Base-by-base conservation (phyloP, 2,797 vertebrate species). In the Trachurus trachurus region DNA sequence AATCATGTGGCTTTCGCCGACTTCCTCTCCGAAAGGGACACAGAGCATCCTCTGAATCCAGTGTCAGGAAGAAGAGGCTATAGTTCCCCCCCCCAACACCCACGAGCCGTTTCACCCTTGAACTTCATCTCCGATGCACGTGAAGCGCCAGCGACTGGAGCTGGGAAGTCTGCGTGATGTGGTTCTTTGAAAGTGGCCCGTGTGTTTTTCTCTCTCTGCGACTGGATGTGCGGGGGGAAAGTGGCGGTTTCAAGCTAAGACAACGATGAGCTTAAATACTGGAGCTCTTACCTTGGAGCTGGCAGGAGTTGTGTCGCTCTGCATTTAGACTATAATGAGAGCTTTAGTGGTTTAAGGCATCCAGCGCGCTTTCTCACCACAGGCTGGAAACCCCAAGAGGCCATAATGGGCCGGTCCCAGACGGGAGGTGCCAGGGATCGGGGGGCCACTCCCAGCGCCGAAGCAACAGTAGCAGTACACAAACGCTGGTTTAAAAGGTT, bases 271-370 rank as follows among this genome's bases (percentile, higher is more conserved):
- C 88, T 83, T 77, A 78, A 89, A 83, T 86, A 69, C 88, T 90
- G 82, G 68, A 89, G 89, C 83, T 85, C 79, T 85, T 93, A 94
- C 93, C 93, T 94, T 92, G 85, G 89, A 78, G 81, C 87, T 92
- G 90, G 90, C 91, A 92, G 73, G 67, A 89, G 84, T 93, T 94
- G 84, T 89, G 90, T 91, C 70, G 82, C 71, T 79, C 92, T 93
- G 92, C 88, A 93, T 95, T 95, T 93, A 94, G 94, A 94, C 88
- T 93, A 93, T 95, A 95, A 95, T 95, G 94, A 95, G 92, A 89
- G 92, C 92, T 94, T 93, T 93, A 91, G 94, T 93, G 93, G 93
- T 93, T 89, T 73, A 87, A 91, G 92, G 88, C 91, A 94, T 92
- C 87, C 91, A 87, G 88, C 76, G 86, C 74, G 75, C 90, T 89